Percentiles rank a stretch among this genome's conserved stretches.
Conservation (phyloP, 2,888 invertebrate species). For the Leptopterna dolabrata region DNA sequence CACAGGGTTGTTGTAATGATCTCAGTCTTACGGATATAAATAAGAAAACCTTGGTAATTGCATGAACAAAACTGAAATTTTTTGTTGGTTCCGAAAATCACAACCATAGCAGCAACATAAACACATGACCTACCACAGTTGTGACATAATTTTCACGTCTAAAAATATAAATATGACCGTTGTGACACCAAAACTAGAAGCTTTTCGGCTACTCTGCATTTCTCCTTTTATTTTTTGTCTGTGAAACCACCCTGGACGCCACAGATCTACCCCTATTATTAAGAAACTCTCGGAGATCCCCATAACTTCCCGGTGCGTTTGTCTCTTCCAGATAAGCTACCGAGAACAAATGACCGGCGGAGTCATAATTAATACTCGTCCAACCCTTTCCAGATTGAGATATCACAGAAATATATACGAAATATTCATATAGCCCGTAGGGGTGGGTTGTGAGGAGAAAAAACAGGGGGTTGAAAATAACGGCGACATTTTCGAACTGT, state of each 20-base stretch:
- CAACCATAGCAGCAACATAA: too few relatives aligned
- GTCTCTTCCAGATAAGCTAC: slow-evolving; percentile 15
- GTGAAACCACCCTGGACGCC: neutral
- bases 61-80: too few relatives aligned
- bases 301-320: neutral
- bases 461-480: neutral
- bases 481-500: neutral
- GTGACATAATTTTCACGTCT: too few relatives aligned
- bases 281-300: neutral
- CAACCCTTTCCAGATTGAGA: slow-evolving; percentile 29
- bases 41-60: too few relatives aligned
- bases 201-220: neutral
- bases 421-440: slow-evolving; percentile 9
- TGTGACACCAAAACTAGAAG: neutral
- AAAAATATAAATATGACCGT: too few relatives aligned
- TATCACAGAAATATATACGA: slow-evolving; percentile 13
- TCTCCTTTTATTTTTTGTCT: neutral
- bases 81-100: too few relatives aligned
- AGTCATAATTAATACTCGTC: neutral
- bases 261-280: neutral
- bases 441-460: neutral
- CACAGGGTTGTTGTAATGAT: too few relatives aligned
- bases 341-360: slow-evolving; percentile 12
- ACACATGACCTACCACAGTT: too few relatives aligned
- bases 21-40: too few relatives aligned